Evolutionary conservation across 2,113 vertebrate genomes (phyloP).

Genomic region (Upupa epops): DNA sequence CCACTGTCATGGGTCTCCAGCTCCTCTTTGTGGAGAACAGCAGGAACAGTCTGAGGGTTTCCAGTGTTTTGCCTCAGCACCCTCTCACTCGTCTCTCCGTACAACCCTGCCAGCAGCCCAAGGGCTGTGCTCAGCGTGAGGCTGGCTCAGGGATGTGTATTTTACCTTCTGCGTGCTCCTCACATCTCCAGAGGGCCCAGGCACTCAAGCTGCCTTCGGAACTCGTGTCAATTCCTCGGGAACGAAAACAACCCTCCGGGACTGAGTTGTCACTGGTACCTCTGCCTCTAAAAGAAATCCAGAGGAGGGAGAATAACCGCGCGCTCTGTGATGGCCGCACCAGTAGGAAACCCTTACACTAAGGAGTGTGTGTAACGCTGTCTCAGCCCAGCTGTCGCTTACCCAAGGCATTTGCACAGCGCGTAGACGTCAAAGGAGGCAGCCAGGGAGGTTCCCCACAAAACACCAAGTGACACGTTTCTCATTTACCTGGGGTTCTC

Average conservation of each 20-base stretch:
- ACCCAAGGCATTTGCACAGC: not conserved
- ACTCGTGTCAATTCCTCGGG: not conserved
- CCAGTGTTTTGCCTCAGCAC: not conserved
- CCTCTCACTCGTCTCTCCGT: not conserved
- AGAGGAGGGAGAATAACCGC: not conserved
- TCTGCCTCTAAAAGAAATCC: not conserved
- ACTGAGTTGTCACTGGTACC: not conserved
- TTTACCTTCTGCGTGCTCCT: not conserved
- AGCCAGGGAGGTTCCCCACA: not conserved
- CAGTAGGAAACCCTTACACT: not conserved
- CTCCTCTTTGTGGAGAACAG: conserved; percentile 35
- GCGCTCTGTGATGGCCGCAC: not conserved
- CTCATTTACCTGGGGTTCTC: not conserved
- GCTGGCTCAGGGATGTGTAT: not conserved
- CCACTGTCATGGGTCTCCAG: conserved; percentile 7
- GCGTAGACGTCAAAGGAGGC: not conserved
- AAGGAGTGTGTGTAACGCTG: not conserved
- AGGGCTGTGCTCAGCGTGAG: not conserved
- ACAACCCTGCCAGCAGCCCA: not conserved
- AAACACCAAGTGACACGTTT: not conserved
- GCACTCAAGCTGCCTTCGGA: not conserved
- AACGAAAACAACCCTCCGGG: not conserved
- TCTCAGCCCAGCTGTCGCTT: not conserved
- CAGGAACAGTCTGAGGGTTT: not conserved
- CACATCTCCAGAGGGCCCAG: not conserved